Evolutionary conservation across 2,113 vertebrate genomes (phyloP), one percentile per base, ranked within the genome.

Genomic region (Salvelinus namaycush): DNA sequence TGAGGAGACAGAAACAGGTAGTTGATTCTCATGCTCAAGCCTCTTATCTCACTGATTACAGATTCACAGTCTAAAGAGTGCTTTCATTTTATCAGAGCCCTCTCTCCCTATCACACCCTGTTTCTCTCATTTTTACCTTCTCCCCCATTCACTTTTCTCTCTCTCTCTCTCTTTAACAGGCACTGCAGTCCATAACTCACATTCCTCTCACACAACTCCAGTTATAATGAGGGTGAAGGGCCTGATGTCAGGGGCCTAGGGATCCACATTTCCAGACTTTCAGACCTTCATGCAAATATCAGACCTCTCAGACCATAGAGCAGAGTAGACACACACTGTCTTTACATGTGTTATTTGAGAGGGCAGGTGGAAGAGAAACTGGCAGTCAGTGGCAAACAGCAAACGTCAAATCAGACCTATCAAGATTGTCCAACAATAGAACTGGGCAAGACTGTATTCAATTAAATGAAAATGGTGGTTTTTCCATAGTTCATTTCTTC

Each of bases 151-250:
- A 20, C 14, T n/a, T 12, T 12, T 59, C 54, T 20, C 49, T 51
- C 14, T 20, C 51, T 57, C 51, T 6, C 51, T 57, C 51, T 18
- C 14, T 54, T 16, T 14, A 2, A 16, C 51, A 57, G 16, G 3
- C 16, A 7, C 39, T 39, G 39, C 39, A 39, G 8, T 39, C 39
- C 39, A 39, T 39, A 57, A 20, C 51, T 20, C 51, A 16, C 51
- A 57, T 57, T 20, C 13, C 51, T 57, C 13, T 57, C 18, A 57
- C 4, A 57, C 11, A 44, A 20, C 29, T 39, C 72, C 8, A 54
- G 34, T 71, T 85, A 71, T 86, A 86, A 86, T 83, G 81, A 83
- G 84, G 65, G 74, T 62, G 65, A 62, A 72, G 79, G 74, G 84
- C 57, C 5, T 44, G 59, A 49, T 59, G 72, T 69, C 78, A 24